These are phyloP conservation scores for Drosophila meridiana DNA, from an alignment of 2,888 invertebrate species.

Conservation along the genomic window DNA sequence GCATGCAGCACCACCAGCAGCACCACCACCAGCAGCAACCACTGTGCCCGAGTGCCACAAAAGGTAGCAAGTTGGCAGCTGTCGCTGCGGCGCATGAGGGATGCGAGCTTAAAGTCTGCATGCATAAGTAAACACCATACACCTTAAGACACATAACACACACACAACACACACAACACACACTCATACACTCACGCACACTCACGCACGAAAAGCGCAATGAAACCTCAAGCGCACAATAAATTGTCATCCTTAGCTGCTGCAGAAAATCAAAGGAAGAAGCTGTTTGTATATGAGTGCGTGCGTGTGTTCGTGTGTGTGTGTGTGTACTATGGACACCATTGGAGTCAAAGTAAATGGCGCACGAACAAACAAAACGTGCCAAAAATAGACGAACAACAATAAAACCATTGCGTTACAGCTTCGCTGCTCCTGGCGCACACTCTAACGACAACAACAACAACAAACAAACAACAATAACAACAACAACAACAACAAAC, in stretches of 20 bases:
- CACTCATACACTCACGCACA: not conserved
- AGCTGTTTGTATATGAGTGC: not conserved
- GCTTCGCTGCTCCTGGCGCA: conserved; percentile 1
- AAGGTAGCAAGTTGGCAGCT: not conserved
- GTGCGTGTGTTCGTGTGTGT: conserved; percentile 4
- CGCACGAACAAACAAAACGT: conserved; percentile 61
- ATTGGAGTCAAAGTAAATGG: conserved; percentile 40
- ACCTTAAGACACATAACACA: conserved; percentile 26
- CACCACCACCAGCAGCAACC: conserved; percentile 6
- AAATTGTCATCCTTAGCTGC: conserved; percentile 27
- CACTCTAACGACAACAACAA: conserved; percentile 1
- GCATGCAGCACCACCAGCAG: conserved; percentile 7
- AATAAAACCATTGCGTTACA: conserved; percentile 47
- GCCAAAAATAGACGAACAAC: conserved; percentile 63
- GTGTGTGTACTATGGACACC: not conserved
- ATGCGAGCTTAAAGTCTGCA: conserved; percentile 60
- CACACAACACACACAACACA: conserved; percentile 10
- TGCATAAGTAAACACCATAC: conserved; percentile 56
- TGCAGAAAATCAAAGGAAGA: not conserved
- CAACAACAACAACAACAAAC: conserved; percentile 16
- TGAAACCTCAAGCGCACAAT: conserved; percentile 55
- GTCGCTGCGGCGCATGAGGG: not conserved
- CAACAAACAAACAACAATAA: conserved; percentile 14
- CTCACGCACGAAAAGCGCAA: conserved; percentile 54
- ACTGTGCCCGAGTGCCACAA: not conserved